A percentile compares a stretch with the other conserved stretches of the same genome.
phyloP scores from a whole-genome alignment of 1,140 invertebrate species.

The Panagrolaimus sp. region DNA sequence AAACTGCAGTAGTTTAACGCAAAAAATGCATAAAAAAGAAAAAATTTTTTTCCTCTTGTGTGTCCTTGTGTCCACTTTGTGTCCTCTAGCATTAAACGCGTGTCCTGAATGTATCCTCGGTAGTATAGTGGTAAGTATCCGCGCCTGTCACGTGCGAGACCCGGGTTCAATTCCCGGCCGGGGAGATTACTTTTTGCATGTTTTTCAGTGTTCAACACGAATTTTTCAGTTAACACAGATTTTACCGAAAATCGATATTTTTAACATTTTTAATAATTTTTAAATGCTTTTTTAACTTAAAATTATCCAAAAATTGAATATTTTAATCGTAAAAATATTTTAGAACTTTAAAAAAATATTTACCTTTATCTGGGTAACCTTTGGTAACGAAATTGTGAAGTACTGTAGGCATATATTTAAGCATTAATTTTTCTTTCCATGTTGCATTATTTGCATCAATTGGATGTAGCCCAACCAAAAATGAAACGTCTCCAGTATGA shows the following conservation, averaged over 20 bases:
- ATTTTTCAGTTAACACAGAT: too few species aligned
- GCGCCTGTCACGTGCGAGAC: slow-evolving; percentile 65
- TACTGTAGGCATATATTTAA: slow-evolving; percentile 19
- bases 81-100: too few species aligned
- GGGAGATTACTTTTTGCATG: slow-evolving; percentile 47
- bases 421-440: slow-evolving; percentile 17
- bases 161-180: slow-evolving; percentile 65
- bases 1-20: too few species aligned
- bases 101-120: slow-evolving; percentile 22
- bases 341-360: neutral
- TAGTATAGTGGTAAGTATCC: slow-evolving; percentile 65
- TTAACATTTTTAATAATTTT: neutral
- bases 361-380: slow-evolving; percentile 17
- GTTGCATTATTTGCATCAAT: slow-evolving; percentile 9
- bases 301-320: too few species aligned
- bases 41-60: too few species aligned
- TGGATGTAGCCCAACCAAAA: slow-evolving; percentile 16
- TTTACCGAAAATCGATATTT: neutral
- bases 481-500: slow-evolving; percentile 11
- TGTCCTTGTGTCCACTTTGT: too few species aligned
- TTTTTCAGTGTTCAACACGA: too few species aligned
- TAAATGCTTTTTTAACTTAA: too few species aligned
- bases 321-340: neutral
- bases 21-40: too few species aligned
- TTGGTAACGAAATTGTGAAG: slow-evolving; percentile 20